Evolutionary conservation across 1,140 invertebrate genomes (phyloP), one percentile per base, ranked within the genome.

Genomic region (Probaryconus sp.): DNA sequence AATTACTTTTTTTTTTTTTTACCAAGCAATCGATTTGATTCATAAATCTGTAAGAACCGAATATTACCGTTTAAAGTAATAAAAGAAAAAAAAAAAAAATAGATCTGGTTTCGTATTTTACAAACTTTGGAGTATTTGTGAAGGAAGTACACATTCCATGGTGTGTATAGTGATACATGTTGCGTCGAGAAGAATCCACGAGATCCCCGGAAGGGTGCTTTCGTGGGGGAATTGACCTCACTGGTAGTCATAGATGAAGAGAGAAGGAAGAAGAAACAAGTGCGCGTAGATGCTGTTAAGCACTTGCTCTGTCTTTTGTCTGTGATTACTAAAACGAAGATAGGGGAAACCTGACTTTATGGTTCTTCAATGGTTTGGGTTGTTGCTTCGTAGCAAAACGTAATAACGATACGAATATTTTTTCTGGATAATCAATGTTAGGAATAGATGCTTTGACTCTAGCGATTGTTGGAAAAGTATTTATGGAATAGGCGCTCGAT

Each of bases 191-290:
- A 50, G 26, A 37, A 51, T 70, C 70, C 70, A 42, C 61, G 72
- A 77, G 65, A 76, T 64, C 69, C 78, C 81, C 75, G 79, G 79
- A 82, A 82, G 79, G 60, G 80, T 74, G 75, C 74, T 78, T 73
- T 61, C 78, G 79, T 81, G 79, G 38, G 78, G 75, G 78, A 82
- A 79, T 73, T 79, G 74, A 77, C 80, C 78, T 79, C 77, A 37
- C 37, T 37, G 42, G 45, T 30, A 55, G 64, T 17, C 48, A 30
- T 20, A 38, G 13, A 33, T 9, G 33, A 20, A 63, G 35, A 10
- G 33, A 42, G 21, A 24, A 50, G 13, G 55, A n/a, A 56, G 45
- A 35, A 28, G 60, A 13, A 71, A 18, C 42, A 55, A 64, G 45
- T 56, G 45, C 13, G 16, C 63, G n/a, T 26, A 21, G 10, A 28